Evolutionary conservation across 2,797 vertebrate genomes (phyloP), one percentile per base, ranked within the genome.

Genomic region (Eospalax fontanierii): DNA sequence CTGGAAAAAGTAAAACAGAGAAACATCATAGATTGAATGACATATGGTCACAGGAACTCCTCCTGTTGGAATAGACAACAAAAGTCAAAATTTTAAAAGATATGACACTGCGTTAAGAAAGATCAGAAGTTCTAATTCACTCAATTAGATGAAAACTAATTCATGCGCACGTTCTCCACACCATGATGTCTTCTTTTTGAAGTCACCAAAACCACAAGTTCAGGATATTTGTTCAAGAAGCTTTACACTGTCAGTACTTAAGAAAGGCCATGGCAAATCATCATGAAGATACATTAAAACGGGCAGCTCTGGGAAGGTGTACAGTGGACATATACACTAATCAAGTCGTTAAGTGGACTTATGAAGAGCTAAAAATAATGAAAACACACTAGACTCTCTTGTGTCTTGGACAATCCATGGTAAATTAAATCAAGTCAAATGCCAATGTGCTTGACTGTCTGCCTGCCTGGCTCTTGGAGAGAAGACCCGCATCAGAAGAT

Each of bases 1-100:
- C 7, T 24, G 79, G 38, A 40, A 61, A 82, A 80, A 71, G 8
- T 88, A 90, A 93, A 87, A 89, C 5, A 95, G 74, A 35, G 9
- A 93, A 84, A 71, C 1, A 84, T 57, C 0, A 66, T 6, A 66
- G 79, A 50, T 88, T 0, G 80, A 91, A 68, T 94, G 89, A 81
- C 71, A 75, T 35, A 73, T 24, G 22, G 2, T 50, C 30, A 90
- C 40, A 74, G 61, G n/a, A 82, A 21, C 9, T 61, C 35, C n/a
- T n/a, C n/a, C n/a, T n/a, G n/a, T n/a, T n/a, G n/a, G n/a, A n/a
- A n/a, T n/a, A n/a, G n/a, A n/a, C n/a, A n/a, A n/a, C n/a, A n/a
- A n/a, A n/a, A n/a, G n/a, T n/a, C n/a, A n/a, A n/a, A n/a, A n/a
- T n/a, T n/a, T n/a, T n/a, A n/a, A 33, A 76, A 38, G 38, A 78